Percentiles rank a stretch among this genome's conserved stretches.
Conservation (phyloP, 2,113 vertebrate species). For the Engraulis encrasicolus region DNA sequence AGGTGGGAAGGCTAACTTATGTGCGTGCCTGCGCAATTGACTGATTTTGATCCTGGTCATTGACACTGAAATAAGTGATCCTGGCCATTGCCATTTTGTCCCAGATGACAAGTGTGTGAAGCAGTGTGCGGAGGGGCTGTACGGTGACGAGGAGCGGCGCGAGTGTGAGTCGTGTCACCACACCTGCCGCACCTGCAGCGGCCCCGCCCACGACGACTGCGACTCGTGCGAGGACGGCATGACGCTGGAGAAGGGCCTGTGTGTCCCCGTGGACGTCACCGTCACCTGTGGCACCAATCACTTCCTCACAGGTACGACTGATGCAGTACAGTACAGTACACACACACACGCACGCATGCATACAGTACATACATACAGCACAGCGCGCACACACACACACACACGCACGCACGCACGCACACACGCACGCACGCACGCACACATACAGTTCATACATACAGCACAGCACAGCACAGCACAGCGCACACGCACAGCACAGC, state of each 20-base stretch:
- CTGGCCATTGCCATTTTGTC: no score
- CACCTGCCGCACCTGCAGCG: conserved; percentile 78
- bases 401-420: background rate
- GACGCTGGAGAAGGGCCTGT: conserved; percentile 67
- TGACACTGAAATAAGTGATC: no score
- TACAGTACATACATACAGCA: background rate
- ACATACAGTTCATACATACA: no score
- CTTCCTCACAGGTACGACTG: conserved; percentile 78
- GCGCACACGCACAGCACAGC: no score
- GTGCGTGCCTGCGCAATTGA: no score
- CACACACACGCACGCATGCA: background rate
- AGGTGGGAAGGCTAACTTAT: no score
- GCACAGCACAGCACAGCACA: no score
- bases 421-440: no score
- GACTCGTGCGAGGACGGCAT: conserved; percentile 72
- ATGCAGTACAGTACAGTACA: no score
- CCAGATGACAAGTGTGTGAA: conserved; percentile 67
- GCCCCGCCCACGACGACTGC: conserved; percentile 75
- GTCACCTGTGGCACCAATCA: conserved; percentile 45
- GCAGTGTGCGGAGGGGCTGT: conserved; percentile 81
- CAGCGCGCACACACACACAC: background rate
- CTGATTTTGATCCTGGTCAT: no score
- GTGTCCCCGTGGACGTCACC: conserved; percentile 54
- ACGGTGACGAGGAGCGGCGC: conserved; percentile 66
- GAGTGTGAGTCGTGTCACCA: conserved; percentile 85